Conservation (phyloP, 2,113 vertebrate genomes). For the Chrysochloris asiatica region DNA sequence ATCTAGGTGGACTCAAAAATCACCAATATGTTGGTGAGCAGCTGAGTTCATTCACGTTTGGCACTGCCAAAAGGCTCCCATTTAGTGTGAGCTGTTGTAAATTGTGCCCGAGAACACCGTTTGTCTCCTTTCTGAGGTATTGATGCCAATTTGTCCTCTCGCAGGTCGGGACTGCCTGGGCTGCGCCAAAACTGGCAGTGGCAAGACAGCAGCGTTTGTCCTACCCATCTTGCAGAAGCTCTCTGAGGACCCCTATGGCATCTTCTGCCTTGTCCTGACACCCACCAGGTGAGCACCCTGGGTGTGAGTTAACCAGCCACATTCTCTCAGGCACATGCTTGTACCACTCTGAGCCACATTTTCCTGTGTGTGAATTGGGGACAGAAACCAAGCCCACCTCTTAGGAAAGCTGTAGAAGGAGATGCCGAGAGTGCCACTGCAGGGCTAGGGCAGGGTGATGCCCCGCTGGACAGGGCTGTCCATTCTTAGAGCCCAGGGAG, state of each 20-base stretch:
- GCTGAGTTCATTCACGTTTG: not conserved
- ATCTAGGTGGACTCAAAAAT: not conserved
- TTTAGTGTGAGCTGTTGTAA: not conserved
- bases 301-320: not conserved
- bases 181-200: slow-evolving; percentile 96
- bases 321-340: not conserved
- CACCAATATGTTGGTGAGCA: not conserved
- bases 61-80: not conserved
- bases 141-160: not conserved
- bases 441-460: not conserved
- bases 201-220: slow-evolving; percentile 96
- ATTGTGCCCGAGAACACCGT: not conserved
- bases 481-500: not conserved
- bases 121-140: not conserved
- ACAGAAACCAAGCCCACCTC: not conserved
- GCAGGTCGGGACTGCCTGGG: slow-evolving; percentile 95
- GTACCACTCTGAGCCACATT: not conserved
- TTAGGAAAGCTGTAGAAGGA: not conserved
- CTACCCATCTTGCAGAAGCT: slow-evolving; percentile 95
- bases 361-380: not conserved
- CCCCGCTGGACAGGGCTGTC: not conserved
- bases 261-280: slow-evolving; percentile 95
- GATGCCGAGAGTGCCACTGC: not conserved
- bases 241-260: slow-evolving; percentile 95
- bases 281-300: slow-evolving; percentile 90